Evolutionary conservation across 2,888 invertebrate species (phyloP).

Genomic region (Cheilosia soror): DNA sequence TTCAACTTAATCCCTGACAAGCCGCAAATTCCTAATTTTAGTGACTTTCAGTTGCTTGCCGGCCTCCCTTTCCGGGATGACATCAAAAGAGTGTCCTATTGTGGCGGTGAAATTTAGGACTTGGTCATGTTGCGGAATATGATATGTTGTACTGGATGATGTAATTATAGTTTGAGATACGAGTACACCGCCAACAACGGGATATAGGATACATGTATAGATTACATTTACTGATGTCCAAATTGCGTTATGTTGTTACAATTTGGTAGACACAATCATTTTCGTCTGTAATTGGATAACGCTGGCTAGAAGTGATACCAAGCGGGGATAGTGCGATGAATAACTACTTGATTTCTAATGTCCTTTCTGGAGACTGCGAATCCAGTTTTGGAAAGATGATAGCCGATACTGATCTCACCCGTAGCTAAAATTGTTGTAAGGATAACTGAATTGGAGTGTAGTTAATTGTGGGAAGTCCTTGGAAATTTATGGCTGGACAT

Average conservation of each 20-base stretch:
- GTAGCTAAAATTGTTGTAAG: no score
- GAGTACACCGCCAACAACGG: not conserved
- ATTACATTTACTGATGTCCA: constrained; percentile 6
- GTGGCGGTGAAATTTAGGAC: constrained; percentile 1
- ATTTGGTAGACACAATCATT: constrained; percentile 6
- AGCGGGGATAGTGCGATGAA: no score
- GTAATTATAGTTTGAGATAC: constrained; percentile 31
- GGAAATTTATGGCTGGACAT: no score
- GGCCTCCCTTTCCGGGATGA: constrained; percentile 1
- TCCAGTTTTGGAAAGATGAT: no score
- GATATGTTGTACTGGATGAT: constrained; percentile 31
- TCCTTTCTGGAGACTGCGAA: no score
- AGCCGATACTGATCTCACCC: no score
- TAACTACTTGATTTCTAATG: no score
- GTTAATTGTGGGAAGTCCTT: no score
- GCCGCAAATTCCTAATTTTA: constrained; percentile 44
- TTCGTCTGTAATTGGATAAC: not conserved
- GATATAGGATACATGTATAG: not conserved
- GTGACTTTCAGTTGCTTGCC: constrained; percentile 13
- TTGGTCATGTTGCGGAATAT: not conserved
- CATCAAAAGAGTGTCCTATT: constrained; percentile 23
- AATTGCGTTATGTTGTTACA: constrained; percentile 28
- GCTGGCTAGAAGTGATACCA: no score
- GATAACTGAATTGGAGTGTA: no score
- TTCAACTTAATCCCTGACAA: constrained; percentile 60